Conservation (phyloP, 2,797 vertebrate species). For the Hylomyscus alleni region DNA sequence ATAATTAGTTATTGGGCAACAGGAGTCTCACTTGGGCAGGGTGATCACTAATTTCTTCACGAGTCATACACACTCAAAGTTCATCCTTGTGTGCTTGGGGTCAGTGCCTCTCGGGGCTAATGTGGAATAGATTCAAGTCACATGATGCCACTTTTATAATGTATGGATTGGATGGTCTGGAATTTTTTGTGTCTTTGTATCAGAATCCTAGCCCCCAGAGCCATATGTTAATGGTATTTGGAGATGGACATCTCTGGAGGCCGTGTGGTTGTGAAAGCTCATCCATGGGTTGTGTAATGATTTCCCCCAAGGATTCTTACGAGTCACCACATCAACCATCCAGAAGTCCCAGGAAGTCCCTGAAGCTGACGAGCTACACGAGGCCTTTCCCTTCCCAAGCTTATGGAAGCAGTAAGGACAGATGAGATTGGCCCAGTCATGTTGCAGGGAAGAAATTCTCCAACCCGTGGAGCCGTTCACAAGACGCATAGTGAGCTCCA, state of each 20-base stretch:
- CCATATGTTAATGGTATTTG: not conserved
- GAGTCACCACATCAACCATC: not conserved
- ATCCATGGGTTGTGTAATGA: not conserved
- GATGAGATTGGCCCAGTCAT: not conserved
- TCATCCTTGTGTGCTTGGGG: not conserved
- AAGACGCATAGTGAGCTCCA: too few relatives aligned
- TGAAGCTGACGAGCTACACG: not conserved
- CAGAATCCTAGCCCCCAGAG: not conserved
- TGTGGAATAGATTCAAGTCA: not conserved
- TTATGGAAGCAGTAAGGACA: not conserved
- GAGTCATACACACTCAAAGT: not conserved
- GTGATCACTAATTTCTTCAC: not conserved
- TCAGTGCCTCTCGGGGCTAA: not conserved
- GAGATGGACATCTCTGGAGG: too few relatives aligned
- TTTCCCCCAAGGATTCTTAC: not conserved
- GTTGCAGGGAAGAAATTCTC: not conserved
- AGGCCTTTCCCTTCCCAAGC: not conserved
- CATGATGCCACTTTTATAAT: accelerated
- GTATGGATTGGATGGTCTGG: not conserved
- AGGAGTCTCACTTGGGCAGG: not conserved
- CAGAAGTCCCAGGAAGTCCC: not conserved
- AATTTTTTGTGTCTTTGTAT: not conserved
- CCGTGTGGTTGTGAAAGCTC: too few relatives aligned
- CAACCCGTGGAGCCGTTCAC: not conserved
- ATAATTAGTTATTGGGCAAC: not conserved